Base-by-base conservation (phyloP, 2,113 vertebrate genomes). In the Larimichthys crocea region DNA sequence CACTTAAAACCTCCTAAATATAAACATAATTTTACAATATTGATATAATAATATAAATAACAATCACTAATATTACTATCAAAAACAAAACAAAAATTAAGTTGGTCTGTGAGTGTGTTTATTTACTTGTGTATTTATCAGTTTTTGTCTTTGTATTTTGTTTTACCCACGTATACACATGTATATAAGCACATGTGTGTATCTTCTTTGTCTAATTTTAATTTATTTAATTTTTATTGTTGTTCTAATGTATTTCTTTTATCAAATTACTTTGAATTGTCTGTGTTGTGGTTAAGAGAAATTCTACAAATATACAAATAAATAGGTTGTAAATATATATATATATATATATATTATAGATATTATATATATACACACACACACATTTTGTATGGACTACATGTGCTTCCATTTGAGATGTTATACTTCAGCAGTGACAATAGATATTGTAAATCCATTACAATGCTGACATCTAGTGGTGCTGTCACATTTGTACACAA, bases 391-490 rank as follows among this genome's bases (percentile, higher is more conserved):
- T 22, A 20, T n/a, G 10, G 10, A 29, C 19, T 22, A 68, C 24
- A 53, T 61, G 31, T 0, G 5, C 15, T 55, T 83, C 14, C 11
- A 46, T 19, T 40, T 68, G 9, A 40, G 5, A 22, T 40, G 2
- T 40, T 40, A 8, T 40, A 40, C 35, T 20, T 64, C 20, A 72
- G 16, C 16, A 17, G 19, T 17, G 14, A 71, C n/a, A 55, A 67
- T 48, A n/a, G 16, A 59, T 46, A 60, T 73, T n/a, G 50, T 50
- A 72, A 82, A 74, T 24, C 35, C 70, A 88, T 76, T 78, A 61
- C 92, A 93, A 88, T 82, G 74, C 90, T 92, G 94, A 89, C 94
- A 92, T 93, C 94, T 94, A 91, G 93, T 94, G 93, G 91, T 60
- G 11, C 10, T 24, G 19, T 69, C 50, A 20, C 55, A 61, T 72